Evolutionary conservation across 2,113 vertebrate species (phyloP).

Genomic region (Salminus brasiliensis): DNA sequence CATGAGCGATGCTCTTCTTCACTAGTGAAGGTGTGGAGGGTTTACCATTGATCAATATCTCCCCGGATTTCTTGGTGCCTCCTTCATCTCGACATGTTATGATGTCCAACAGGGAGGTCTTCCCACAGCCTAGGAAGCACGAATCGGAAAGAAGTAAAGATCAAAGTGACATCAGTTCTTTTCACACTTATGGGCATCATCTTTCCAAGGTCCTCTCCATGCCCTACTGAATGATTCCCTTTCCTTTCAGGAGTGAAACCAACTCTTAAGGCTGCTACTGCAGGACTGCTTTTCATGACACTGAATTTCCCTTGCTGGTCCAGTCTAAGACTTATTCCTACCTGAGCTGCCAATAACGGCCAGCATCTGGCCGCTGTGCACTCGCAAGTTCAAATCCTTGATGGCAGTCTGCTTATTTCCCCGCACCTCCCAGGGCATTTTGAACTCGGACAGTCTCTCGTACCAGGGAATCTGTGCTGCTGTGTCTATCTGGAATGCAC

Average conservation of each 20-base stretch:
- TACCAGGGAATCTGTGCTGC: slow-evolving; percentile 93
- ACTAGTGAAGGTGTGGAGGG: slow-evolving; percentile 83
- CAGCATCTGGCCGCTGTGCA: slow-evolving; percentile 93
- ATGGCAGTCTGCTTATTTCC: slow-evolving; percentile 78
- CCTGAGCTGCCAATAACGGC: slow-evolving; percentile 94
- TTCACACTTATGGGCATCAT: too few species aligned
- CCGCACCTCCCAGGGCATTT: slow-evolving; percentile 83
- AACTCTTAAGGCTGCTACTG: too few species aligned
- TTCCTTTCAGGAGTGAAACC: too few species aligned
- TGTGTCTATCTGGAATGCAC: slow-evolving; percentile 78
- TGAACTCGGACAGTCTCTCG: slow-evolving; percentile 85
- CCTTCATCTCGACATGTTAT: slow-evolving; percentile 88
- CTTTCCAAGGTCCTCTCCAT: not conserved
- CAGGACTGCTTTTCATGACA: too few species aligned
- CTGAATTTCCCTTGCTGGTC: not conserved
- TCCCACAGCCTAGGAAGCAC: slow-evolving; percentile 80
- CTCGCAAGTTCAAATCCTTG: slow-evolving; percentile 85
- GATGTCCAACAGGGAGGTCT: slow-evolving; percentile 89
- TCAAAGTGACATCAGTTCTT: too few species aligned
- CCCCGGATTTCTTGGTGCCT: slow-evolving; percentile 81
- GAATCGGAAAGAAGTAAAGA: not conserved
- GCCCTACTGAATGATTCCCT: not conserved
- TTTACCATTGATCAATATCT: slow-evolving; percentile 85
- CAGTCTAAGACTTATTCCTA: slow-evolving; percentile 61
- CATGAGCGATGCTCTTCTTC: slow-evolving; percentile 87